Evolutionary conservation across 2,888 invertebrate genomes (phyloP), one percentile per base, ranked within the genome.

Genomic region (Drosophila tanythrix): DNA sequence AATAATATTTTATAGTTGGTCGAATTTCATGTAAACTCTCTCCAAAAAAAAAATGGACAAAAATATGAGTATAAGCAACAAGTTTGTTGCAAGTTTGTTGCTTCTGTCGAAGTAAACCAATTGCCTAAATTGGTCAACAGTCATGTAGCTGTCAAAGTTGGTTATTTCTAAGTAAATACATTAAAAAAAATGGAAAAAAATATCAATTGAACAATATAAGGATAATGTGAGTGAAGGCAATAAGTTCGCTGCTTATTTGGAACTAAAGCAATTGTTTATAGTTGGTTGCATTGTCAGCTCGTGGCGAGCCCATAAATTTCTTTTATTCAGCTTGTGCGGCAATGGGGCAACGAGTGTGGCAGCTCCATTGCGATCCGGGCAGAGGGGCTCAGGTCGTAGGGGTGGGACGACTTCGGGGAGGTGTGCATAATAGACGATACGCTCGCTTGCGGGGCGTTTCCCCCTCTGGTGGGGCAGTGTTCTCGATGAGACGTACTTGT

Each of bases 391-490:
- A 65, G 11, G 31, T 91, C 91, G 40, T 92, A 92, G 2, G 91
- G 29, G 95, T 94, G 61, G 93, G 0, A 95, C 95, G 5, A 96
- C 95, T 91, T 96, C 96, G 13, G 96, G 96, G 35, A 96, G 92
- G 88, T 95, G 95, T 0, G 96, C 95, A 80, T 96, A 96, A 88
- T 96, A 96, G 66, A 96, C 95, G 63, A 96, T 95, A 68, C 96
- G 94, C 82, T 92, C 91, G 27, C 79, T 87, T 87, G 0, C 86
- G 79, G 2, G 79, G 67, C 15, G 73, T 57, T 11, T 46, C 46
- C 4, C 38, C 7, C 72, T 35, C 38, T 81, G 67, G 1, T 69
- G 73, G 2, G 77, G 92, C 92, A 46, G 89, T 92, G 15, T 1
- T 15, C 82, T 76, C 35, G 70, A 18, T 31, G 70, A n/a, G 27